Percentiles rank a stretch among this genome's conserved stretches.
Conservation (phyloP, 1,140 invertebrate species). For the Eubasilissa regina region DNA sequence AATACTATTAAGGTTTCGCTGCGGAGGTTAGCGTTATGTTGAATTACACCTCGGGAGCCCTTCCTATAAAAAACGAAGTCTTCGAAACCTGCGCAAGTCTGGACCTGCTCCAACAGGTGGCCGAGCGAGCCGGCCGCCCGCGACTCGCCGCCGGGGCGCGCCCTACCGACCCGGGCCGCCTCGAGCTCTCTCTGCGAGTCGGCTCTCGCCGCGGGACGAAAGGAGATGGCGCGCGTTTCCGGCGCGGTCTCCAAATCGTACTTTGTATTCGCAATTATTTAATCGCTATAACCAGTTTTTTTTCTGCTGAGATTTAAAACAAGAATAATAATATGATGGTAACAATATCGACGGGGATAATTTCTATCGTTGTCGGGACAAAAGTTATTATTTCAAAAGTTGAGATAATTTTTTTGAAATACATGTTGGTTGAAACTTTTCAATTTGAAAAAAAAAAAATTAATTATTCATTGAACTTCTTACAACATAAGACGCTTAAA, state of each 20-base stretch:
- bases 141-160: not conserved
- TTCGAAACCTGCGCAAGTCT: not conserved
- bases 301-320: too few relatives aligned
- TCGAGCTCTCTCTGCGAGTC: not conserved
- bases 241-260: not conserved
- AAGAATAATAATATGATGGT: too few relatives aligned
- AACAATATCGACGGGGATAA: too few relatives aligned
- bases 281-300: not conserved
- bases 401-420: too few relatives aligned
- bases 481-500: too few relatives aligned
- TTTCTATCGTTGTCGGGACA: too few relatives aligned
- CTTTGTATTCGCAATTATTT: not conserved
- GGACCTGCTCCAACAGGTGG: constrained; percentile 15
- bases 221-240: not conserved
- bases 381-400: too few relatives aligned
- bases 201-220: not conserved
- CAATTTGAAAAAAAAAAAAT: too few relatives aligned
- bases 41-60: not conserved
- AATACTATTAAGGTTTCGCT: too few relatives aligned
- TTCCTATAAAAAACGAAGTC: constrained; percentile 9
- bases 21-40: too few relatives aligned
- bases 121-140: not conserved
- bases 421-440: too few relatives aligned
- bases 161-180: not conserved
- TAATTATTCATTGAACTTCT: too few relatives aligned